A percentile compares a stretch with the other conserved stretches of the same genome.
Conservation (phyloP, 2,888 invertebrate species). For the Galerucella calmariensis region DNA sequence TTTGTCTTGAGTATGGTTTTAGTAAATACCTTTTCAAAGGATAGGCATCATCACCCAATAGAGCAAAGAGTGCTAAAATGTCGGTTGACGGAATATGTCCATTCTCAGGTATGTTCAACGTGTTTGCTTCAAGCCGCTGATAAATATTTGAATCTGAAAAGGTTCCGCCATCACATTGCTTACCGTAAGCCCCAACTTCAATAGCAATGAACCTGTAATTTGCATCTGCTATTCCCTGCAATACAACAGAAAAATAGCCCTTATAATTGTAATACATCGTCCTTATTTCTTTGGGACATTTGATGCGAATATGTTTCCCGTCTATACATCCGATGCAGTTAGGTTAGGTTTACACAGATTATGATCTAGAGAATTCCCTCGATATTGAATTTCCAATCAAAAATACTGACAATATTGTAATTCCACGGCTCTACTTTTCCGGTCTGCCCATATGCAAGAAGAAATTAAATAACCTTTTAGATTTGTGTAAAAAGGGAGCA, state of each 20-base stretch:
- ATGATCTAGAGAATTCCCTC: too few species aligned
- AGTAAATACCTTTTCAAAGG: constrained; percentile 45
- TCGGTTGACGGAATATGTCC: constrained; percentile 40
- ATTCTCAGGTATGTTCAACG: constrained; percentile 23
- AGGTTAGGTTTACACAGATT: too few species aligned
- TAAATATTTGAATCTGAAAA: constrained; percentile 24
- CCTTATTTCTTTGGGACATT: constrained; percentile 31
- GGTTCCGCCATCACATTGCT: too few species aligned
- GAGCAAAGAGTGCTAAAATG: constrained; percentile 41
- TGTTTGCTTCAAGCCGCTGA: constrained; percentile 30
- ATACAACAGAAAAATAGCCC: constrained; percentile 40
- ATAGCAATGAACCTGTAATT: background rate
- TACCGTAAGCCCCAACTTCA: constrained; percentile 41
- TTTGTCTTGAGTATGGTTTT: constrained; percentile 34
- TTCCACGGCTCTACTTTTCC: too few species aligned
- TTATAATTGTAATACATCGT: constrained; percentile 40
- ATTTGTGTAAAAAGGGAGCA: background rate
- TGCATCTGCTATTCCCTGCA: constrained; percentile 41
- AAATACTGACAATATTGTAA: too few species aligned
- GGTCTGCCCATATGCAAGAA: background rate
- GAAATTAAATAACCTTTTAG: background rate
- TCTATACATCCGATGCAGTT: too few species aligned
- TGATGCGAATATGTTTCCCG: too few species aligned
- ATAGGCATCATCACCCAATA: constrained; percentile 45
- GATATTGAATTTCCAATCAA: too few species aligned